These are phyloP conservation scores for Watsonalla cultraria DNA, from an alignment of 2,888 invertebrate genomes.

Conservation along the genomic window DNA sequence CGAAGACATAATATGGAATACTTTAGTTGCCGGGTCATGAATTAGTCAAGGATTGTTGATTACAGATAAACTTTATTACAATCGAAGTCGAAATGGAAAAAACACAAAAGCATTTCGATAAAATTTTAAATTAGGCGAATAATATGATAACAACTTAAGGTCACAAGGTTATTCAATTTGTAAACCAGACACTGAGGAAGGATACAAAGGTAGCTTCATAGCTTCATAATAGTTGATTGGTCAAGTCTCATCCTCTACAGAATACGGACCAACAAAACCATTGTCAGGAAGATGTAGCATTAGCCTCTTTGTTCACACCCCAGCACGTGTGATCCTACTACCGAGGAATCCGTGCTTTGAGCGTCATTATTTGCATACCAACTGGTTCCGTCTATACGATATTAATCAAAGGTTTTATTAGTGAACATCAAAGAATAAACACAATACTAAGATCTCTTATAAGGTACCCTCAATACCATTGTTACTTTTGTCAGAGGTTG, in stretches of 20 bases:
- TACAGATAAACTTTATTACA: background rate
- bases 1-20: background rate
- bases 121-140: no score
- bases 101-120: no score
- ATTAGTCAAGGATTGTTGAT: background rate
- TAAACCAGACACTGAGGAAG: no score
- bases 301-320: slow-evolving; percentile 56
- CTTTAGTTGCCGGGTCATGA: background rate
- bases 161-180: background rate
- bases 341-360: slow-evolving; percentile 57
- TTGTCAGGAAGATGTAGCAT: slow-evolving; percentile 68
- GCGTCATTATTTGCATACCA: slow-evolving; percentile 74
- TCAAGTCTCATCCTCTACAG: slow-evolving; percentile 31
- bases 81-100: background rate
- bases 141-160: no score
- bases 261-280: slow-evolving; percentile 52
- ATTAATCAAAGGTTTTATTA: slow-evolving; percentile 80
- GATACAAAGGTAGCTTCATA: background rate
- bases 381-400: slow-evolving; percentile 75
- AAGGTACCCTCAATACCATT: slow-evolving; percentile 78
- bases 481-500: slow-evolving; percentile 77
- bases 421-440: slow-evolving; percentile 77
- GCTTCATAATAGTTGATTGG: slow-evolving; percentile 26
- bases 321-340: slow-evolving; percentile 73
- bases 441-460: slow-evolving; percentile 78